Percentiles rank a stretch among this genome's conserved stretches.
These are phyloP conservation scores for Nymphalis io DNA, from an alignment of 1,140 invertebrate species.

Conservation along the genomic window DNA sequence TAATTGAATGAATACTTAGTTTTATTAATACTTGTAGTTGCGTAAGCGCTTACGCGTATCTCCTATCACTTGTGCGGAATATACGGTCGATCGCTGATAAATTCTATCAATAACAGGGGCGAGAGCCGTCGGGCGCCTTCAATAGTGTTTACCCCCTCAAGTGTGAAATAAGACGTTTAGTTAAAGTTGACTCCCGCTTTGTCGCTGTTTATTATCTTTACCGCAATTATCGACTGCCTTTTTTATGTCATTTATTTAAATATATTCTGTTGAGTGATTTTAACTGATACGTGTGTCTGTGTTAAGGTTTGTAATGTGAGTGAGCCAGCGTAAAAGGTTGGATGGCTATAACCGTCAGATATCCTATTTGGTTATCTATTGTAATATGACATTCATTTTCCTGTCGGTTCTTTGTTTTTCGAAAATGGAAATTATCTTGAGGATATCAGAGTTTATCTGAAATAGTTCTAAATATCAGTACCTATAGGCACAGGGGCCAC, in stretches of 20 bases:
- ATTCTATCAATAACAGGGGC: conserved; percentile 77
- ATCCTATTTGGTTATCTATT: no score
- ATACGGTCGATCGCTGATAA: conserved; percentile 70
- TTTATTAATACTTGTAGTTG: background rate
- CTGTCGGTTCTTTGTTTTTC: no score
- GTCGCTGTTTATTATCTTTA: conserved; percentile 40
- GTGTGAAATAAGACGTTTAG: conserved; percentile 62
- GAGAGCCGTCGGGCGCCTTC: conserved; percentile 67
- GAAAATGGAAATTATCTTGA: no score
- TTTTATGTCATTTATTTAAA: background rate
- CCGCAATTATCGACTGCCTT: conserved; percentile 19
- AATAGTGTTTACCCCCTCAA: conserved; percentile 68
- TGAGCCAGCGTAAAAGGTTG: no score
- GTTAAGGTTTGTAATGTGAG: no score
- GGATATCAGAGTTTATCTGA: no score
- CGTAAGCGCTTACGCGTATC: background rate
- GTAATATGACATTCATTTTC: no score
- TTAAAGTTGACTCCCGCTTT: conserved; percentile 50
- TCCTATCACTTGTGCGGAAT: conserved; percentile 24
- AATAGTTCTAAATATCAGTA: no score
- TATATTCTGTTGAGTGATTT: no score
- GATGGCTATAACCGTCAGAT: no score
- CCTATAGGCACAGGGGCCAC: no score
- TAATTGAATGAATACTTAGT: background rate
- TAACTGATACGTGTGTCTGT: no score